Evolutionary conservation across 1,140 invertebrate genomes (phyloP).

Genomic region (Drosophila busckii): DNA sequence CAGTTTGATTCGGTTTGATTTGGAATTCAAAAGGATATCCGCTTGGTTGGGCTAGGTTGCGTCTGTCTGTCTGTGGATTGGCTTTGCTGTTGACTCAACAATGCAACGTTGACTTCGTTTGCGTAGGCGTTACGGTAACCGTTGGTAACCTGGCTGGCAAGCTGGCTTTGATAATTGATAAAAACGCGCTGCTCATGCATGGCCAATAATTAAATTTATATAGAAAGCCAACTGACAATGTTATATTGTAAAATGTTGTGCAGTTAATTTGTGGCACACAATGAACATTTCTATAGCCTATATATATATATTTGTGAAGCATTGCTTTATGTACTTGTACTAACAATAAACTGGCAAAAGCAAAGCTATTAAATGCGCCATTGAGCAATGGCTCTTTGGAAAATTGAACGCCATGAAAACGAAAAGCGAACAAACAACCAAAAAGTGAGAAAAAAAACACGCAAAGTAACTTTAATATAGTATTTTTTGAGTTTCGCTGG

Average conservation of each 20-base stretch:
- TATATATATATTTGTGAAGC: constrained; percentile 27
- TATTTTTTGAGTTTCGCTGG: constrained; percentile 13
- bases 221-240: constrained; percentile 4
- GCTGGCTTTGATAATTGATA: constrained; percentile 53
- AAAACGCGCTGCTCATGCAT: constrained; percentile 50
- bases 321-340: constrained; percentile 12
- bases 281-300: constrained; percentile 32
- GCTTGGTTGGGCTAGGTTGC: constrained; percentile 25
- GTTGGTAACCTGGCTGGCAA: constrained; percentile 1
- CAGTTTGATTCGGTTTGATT: constrained; percentile 48
- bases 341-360: constrained; percentile 39
- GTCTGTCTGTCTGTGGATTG: constrained; percentile 3
- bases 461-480: constrained; percentile 28
- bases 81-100: too few species aligned
- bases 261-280: constrained; percentile 27
- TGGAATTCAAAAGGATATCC: constrained; percentile 56
- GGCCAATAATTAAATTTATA: constrained; percentile 52
- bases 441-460: constrained; percentile 11
- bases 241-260: constrained; percentile 11
- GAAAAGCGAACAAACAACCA: background rate
- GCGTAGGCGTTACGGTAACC: constrained; percentile 9
- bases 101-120: constrained; percentile 10
- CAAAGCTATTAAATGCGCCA: constrained; percentile 70
- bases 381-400: constrained; percentile 45
- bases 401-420: constrained; percentile 10